A percentile compares a stretch with the other conserved stretches of the same genome.
phyloP scores from a whole-genome alignment of 2,797 vertebrate genomes.

The Tapirus indicus region DNA sequence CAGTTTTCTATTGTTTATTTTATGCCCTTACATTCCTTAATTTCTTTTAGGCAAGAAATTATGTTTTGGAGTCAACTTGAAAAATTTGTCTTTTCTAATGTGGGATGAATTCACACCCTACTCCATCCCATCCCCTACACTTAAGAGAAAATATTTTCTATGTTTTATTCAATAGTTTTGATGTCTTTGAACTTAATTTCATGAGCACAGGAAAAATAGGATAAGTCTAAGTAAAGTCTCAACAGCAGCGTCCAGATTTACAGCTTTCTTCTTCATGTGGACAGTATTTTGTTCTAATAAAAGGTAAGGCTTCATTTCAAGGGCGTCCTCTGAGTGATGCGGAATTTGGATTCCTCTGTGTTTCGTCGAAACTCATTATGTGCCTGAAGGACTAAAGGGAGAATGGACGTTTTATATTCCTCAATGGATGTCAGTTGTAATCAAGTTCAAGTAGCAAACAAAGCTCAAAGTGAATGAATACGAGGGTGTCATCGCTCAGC shows the following conservation, averaged over 20 bases:
- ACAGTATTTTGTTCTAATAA: conserved; percentile 43
- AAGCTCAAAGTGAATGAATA: conserved; percentile 34
- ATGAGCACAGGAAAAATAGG: conserved; percentile 6
- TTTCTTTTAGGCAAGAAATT: conserved; percentile 35
- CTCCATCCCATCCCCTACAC: neutral
- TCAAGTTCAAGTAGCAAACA: conserved; percentile 62
- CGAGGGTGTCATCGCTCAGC: conserved; percentile 44
- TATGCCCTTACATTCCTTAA: neutral
- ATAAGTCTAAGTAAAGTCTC: neutral
- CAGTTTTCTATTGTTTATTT: neutral
- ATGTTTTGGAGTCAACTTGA: conserved; percentile 47
- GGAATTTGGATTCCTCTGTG: conserved; percentile 35
- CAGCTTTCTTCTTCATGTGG: conserved; percentile 5
- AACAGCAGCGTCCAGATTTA: neutral
- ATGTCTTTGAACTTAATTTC: conserved; percentile 59
- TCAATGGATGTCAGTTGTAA: conserved; percentile 66
- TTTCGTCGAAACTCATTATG: conserved; percentile 65
- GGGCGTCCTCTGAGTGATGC: neutral
- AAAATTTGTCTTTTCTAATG: conserved; percentile 55
- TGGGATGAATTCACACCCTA: neutral
- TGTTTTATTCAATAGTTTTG: conserved; percentile 43
- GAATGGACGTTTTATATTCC: conserved; percentile 46
- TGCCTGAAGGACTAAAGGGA: conserved; percentile 54
- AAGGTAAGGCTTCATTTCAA: conserved; percentile 62
- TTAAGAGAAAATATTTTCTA: conserved; percentile 26